Conservation (phyloP, 2,113 vertebrate species). For the Barnardius zonarius region DNA sequence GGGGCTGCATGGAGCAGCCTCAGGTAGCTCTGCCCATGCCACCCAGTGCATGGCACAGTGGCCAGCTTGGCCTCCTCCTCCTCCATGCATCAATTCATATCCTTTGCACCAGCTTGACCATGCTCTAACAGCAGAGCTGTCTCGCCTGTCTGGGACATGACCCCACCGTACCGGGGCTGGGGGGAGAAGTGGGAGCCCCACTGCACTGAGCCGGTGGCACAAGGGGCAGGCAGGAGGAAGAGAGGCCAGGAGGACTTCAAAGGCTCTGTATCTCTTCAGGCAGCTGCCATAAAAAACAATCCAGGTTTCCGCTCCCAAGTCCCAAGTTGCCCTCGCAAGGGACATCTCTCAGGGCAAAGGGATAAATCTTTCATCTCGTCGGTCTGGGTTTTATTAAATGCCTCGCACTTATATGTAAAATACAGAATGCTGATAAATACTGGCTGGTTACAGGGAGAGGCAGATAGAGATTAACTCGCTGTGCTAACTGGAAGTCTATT, state of each 20-base stretch:
- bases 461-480: background rate
- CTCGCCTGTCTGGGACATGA: background rate
- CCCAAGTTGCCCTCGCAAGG: conserved; percentile 47
- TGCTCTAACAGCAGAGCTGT: background rate
- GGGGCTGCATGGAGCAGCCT: fast-evolving
- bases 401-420: conserved; percentile 40
- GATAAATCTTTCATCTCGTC: conserved; percentile 70
- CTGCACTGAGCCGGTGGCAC: background rate
- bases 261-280: conserved; percentile 46
- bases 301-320: conserved; percentile 60
- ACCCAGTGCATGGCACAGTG: fast-evolving
- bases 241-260: conserved; percentile 14
- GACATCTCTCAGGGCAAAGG: conserved; percentile 60
- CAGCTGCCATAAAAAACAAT: conserved; percentile 63
- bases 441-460: background rate
- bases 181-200: background rate
- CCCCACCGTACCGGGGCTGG: fast-evolving
- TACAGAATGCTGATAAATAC: conserved; percentile 15
- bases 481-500: background rate
- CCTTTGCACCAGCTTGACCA: background rate
- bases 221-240: background rate
- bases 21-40: background rate
- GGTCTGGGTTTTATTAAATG: conserved; percentile 62
- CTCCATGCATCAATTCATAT: background rate
- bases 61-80: background rate